Base-by-base conservation (phyloP, 1,140 invertebrate genomes). In the Aphis craccivora region DNA sequence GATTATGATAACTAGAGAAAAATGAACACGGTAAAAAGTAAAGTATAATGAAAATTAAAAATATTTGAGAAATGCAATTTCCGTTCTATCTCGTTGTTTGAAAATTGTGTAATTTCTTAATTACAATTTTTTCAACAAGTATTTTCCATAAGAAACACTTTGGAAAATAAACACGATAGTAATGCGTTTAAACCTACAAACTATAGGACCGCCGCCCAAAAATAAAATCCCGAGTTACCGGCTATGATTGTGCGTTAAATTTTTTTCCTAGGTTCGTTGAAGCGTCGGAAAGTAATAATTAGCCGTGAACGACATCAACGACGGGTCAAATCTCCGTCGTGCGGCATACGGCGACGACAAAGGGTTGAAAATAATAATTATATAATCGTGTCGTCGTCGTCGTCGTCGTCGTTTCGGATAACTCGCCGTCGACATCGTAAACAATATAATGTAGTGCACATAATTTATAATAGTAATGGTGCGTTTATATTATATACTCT, bases 361-460 rank as follows among this genome's bases (percentile, higher is more conserved):
- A 76, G 60, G 60, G 60, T 76, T n/a, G 60, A n/a, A 76, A 76
- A 76, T n/a, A 76, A 76, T n/a, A 76, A 76, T 76, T 76, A 76
- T n/a, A 76, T 30, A 35, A 76, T 76, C 18, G 18, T n/a, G 14
- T 18, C 30, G 60, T n/a, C 30, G 30, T 40, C 37, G 14, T 18
- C 30, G 60, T n/a, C 30, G 30, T 40, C 37, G 37, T 76, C 60
- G 60, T 81, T 20, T 37, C 76, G 76, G 37, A 40, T 37, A n/a
- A 35, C 35, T 35, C 18, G 76, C n/a, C 8, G 35, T 40, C 81
- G 83, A 25, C 37, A 37, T 83, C 18, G 2, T 83, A 40, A 0
- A 40, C 37, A 83, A 37, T 37, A 81, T 7, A 5, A 40, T 40
- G 37, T 7, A 7, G 76, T 37, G 35, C 76, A 9, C 76, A 37